phyloP scores from a whole-genome alignment of 1,140 invertebrate genomes.

The Papilio polyxenes region DNA sequence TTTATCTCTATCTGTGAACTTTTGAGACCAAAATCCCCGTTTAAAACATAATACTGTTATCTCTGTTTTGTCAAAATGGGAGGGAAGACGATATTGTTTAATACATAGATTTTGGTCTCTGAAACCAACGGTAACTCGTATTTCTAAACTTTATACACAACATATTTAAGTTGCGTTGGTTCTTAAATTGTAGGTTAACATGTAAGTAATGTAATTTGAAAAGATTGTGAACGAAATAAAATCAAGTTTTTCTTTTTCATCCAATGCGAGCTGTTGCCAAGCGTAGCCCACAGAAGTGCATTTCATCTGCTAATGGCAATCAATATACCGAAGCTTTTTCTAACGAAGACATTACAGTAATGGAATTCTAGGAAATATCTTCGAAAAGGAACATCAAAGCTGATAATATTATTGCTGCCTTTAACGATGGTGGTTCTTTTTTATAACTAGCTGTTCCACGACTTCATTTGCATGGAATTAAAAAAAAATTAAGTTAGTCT shows the following conservation, averaged over 20 bases:
- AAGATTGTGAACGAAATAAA: background rate
- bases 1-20: no score
- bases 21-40: no score
- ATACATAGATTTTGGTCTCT: background rate
- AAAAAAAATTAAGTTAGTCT: no score
- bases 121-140: no score
- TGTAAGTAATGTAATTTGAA: background rate
- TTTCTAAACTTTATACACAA: background rate
- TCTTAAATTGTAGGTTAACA: background rate
- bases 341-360: slow-evolving; percentile 46
- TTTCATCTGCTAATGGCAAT: slow-evolving; percentile 45
- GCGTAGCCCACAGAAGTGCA: slow-evolving; percentile 40
- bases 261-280: background rate
- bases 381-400: background rate
- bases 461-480: no score
- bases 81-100: background rate
- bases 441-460: no score
- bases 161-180: no score
- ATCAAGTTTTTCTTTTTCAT: background rate
- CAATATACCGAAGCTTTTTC: slow-evolving; percentile 41
- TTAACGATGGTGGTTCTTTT: no score
- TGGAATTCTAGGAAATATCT: slow-evolving; percentile 37
- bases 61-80: no score
- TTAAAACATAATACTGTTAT: no score
- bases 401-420: background rate